A percentile compares a stretch with the other conserved stretches of the same genome.
Conservation (phyloP, 2,797 vertebrate species). For the Podarcis siculus region DNA sequence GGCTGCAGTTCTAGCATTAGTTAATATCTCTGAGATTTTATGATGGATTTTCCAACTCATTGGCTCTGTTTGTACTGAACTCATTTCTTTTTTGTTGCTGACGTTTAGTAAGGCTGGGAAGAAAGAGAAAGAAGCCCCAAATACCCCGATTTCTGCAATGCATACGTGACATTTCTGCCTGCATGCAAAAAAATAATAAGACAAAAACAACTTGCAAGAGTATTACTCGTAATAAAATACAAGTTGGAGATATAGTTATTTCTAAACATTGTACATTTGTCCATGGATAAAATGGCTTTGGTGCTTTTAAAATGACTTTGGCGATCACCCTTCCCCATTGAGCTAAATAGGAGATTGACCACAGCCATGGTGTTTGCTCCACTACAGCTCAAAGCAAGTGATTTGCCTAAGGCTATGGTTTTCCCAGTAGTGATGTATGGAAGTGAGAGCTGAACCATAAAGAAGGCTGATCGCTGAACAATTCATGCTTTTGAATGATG, state of each 20-base stretch:
- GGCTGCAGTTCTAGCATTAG: accelerated
- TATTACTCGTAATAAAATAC: background rate
- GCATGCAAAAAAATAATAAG: background rate
- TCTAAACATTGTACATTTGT: background rate
- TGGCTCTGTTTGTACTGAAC: accelerated
- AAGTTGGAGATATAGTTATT: background rate
- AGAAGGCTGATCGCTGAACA: too few relatives aligned
- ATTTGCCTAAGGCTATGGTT: too few relatives aligned
- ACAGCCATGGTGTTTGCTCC: background rate
- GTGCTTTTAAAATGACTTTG: background rate
- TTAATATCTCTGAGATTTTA: conserved; percentile 27
- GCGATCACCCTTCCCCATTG: background rate
- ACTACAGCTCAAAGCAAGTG: background rate
- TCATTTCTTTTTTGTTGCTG: conserved; percentile 20
- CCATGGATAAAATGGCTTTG: background rate
- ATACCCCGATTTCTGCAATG: background rate
- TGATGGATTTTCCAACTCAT: background rate
- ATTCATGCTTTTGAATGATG: too few relatives aligned
- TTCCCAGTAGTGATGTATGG: too few relatives aligned
- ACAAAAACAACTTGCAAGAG: background rate
- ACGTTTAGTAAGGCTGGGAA: accelerated
- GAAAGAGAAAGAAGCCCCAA: background rate
- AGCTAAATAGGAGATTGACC: background rate
- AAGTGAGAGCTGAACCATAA: too few relatives aligned
- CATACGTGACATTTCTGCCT: accelerated